Percentiles rank a stretch among this genome's conserved stretches.
Conservation (phyloP, 2,113 vertebrate genomes). For the Pachypanchax playfairii region DNA sequence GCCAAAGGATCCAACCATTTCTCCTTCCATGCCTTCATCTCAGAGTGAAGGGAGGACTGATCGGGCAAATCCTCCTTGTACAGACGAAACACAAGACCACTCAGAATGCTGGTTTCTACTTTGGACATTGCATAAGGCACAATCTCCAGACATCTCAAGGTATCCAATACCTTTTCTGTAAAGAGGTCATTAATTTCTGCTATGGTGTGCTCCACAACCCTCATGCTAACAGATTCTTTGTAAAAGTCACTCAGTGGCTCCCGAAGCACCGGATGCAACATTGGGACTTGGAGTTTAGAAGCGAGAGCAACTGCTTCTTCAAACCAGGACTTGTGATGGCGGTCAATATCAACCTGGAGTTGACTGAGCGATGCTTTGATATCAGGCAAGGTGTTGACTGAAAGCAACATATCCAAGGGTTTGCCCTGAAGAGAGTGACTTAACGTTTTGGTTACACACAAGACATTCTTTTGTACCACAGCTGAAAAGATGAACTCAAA, state of each 20-base stretch:
- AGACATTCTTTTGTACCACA: conserved; percentile 75
- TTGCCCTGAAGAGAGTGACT: conserved; percentile 78
- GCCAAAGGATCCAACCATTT: conserved; percentile 76
- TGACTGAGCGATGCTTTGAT: conserved; percentile 67
- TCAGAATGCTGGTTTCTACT: conserved; percentile 73
- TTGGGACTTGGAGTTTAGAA: conserved; percentile 65
- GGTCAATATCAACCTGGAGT: conserved; percentile 67
- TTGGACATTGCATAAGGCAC: conserved; percentile 84
- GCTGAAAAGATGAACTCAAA: conserved; percentile 79
- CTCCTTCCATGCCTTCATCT: conserved; percentile 79
- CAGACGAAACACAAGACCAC: conserved; percentile 68
- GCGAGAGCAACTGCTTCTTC: conserved; percentile 75
- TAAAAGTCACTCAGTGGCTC: conserved; percentile 77
- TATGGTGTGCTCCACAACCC: conserved; percentile 70
- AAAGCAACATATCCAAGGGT: conserved; percentile 76
- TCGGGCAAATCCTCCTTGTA: conserved; percentile 81
- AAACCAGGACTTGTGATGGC: conserved; percentile 78
- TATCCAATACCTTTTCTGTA: conserved; percentile 74
- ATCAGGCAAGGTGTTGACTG: conserved; percentile 69
- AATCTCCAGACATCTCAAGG: conserved; percentile 80
- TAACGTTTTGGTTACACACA: conserved; percentile 66
- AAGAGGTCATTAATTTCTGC: conserved; percentile 76
- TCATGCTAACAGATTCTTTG: conserved; percentile 72
- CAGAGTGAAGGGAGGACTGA: conserved; percentile 66
- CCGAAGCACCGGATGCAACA: conserved; percentile 73